Evolutionary conservation across 2,113 vertebrate species (phyloP).

Genomic region (Willisornis vidua): DNA sequence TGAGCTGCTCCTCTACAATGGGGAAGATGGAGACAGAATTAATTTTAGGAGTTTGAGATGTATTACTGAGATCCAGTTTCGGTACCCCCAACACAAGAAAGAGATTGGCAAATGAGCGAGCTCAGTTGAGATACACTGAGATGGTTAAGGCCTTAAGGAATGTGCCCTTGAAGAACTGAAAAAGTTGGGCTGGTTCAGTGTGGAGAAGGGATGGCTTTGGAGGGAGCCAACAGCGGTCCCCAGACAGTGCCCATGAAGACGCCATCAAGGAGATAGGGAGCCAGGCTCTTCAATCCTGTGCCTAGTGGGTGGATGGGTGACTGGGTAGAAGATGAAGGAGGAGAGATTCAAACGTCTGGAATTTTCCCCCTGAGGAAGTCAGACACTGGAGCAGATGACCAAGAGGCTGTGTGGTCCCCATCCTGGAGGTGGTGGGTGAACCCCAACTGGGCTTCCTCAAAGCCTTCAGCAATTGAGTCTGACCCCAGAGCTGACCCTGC

Average conservation of each 20-base stretch:
- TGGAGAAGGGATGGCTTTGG: not conserved
- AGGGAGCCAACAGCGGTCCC: not conserved
- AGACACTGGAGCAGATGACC: not conserved
- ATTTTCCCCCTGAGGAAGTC: not conserved
- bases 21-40: not conserved
- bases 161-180: not conserved
- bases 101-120: not conserved
- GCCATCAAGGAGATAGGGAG: not conserved
- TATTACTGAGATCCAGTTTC: not conserved
- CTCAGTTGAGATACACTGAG: not conserved
- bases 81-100: not conserved
- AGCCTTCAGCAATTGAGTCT: not conserved
- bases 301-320: not conserved
- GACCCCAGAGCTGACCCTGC: not conserved
- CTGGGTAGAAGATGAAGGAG: not conserved
- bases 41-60: not conserved
- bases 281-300: not conserved
- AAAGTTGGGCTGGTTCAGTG: not conserved
- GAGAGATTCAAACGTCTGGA: not conserved
- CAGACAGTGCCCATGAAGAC: not conserved
- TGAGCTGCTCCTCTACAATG: not conserved
- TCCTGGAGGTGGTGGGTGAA: not conserved
- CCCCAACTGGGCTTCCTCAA: not conserved
- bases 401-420: not conserved
- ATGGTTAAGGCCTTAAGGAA: not conserved